These are phyloP conservation scores for Leptinotarsa lineolata DNA, from an alignment of 1,140 invertebrate genomes.

Conservation along the genomic window DNA sequence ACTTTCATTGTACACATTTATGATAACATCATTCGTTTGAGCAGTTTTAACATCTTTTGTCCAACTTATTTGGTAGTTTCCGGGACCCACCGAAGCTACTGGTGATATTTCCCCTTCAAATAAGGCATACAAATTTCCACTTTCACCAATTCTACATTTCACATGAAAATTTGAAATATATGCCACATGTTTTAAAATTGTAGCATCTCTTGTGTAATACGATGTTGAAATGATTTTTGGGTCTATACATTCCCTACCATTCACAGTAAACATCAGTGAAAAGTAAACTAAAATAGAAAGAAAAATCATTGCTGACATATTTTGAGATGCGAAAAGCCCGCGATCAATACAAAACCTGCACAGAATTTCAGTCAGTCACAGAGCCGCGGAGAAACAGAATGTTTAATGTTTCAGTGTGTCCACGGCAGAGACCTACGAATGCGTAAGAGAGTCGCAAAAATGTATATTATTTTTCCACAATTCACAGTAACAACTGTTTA, in stretches of 20 bases:
- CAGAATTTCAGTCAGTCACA: too few relatives aligned
- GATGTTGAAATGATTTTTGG: conserved; percentile 66
- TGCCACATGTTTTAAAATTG: conserved; percentile 80
- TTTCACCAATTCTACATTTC: conserved; percentile 65
- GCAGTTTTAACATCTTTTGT: conserved; percentile 82
- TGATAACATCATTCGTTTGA: conserved; percentile 74
- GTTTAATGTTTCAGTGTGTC: too few relatives aligned
- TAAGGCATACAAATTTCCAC: conserved; percentile 81
- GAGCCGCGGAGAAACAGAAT: too few relatives aligned
- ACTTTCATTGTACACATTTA: conserved; percentile 89
- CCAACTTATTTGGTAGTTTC: conserved; percentile 87
- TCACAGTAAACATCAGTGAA: not conserved
- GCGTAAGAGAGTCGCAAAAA: too few relatives aligned
- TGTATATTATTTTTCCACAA: too few relatives aligned
- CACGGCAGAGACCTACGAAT: too few relatives aligned
- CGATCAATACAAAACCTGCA: too few relatives aligned
- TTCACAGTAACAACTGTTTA: too few relatives aligned
- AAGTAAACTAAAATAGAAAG: too few relatives aligned
- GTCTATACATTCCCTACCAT: conserved; percentile 58
- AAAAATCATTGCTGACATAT: too few relatives aligned
- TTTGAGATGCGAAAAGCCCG: too few relatives aligned
- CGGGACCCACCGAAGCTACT: conserved; percentile 74
- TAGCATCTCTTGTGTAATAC: conserved; percentile 89
- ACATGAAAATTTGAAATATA: conserved; percentile 75
- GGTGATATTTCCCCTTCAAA: conserved; percentile 76